Conservation (phyloP, 1,140 invertebrate genomes). For the Drosophila novamexicana region DNA sequence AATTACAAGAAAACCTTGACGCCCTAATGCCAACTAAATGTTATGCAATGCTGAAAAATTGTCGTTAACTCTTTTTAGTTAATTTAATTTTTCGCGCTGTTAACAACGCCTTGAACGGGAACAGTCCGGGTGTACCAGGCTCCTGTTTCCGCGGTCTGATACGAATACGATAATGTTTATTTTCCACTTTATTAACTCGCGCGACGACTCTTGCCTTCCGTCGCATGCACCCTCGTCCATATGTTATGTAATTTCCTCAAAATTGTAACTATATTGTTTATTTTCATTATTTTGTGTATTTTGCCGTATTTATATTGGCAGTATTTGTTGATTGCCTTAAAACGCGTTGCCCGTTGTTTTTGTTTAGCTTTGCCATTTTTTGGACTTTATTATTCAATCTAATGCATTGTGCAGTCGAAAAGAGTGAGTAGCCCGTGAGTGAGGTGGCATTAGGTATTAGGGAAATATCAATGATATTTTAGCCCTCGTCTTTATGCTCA, state of each 20-base stretch:
- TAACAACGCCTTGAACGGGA: slow-evolving; percentile 20
- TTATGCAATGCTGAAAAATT: slow-evolving; percentile 70
- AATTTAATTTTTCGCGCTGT: slow-evolving; percentile 71
- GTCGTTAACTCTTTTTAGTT: slow-evolving; percentile 51
- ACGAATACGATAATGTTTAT: slow-evolving; percentile 66
- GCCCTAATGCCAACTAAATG: slow-evolving; percentile 29
- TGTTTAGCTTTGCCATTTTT: slow-evolving; percentile 70
- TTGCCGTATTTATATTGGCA: slow-evolving; percentile 35
- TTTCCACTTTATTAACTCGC: slow-evolving; percentile 78
- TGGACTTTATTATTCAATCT: slow-evolving; percentile 74
- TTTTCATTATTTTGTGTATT: slow-evolving; percentile 36
- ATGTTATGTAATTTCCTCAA: slow-evolving; percentile 76
- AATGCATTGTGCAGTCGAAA: slow-evolving; percentile 60
- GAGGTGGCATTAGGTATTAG: neutral
- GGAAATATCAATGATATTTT: slow-evolving; percentile 32
- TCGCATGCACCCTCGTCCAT: slow-evolving; percentile 22
- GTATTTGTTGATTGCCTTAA: slow-evolving; percentile 56
- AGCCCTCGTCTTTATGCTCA: slow-evolving; percentile 22
- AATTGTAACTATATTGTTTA: slow-evolving; percentile 62
- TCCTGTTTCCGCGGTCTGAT: slow-evolving; percentile 13
- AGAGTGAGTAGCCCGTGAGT: neutral
- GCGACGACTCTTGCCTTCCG: slow-evolving; percentile 39
- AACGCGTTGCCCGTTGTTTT: slow-evolving; percentile 43
- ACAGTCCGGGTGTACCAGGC: neutral
- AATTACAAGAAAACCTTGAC: slow-evolving; percentile 3